phyloP scores from a whole-genome alignment of 2,888 invertebrate species.

The Noctuana brunneofusca region DNA sequence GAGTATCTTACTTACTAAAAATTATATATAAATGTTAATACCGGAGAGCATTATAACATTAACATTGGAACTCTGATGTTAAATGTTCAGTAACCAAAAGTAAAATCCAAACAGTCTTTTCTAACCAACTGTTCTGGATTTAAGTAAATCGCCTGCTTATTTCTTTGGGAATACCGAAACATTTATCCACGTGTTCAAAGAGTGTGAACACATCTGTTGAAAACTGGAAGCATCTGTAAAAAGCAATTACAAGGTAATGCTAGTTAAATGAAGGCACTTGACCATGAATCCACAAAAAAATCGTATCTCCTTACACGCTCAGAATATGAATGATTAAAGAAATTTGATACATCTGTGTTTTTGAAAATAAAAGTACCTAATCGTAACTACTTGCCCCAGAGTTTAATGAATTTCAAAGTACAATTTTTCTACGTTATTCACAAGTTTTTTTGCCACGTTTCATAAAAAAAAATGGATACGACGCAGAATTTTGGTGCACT shows the following conservation, averaged over 20 bases:
- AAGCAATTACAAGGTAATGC: slow-evolving; percentile 58
- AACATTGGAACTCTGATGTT: too few species aligned
- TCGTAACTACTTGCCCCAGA: background rate
- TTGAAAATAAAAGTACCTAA: slow-evolving; percentile 14
- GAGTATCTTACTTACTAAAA: too few species aligned
- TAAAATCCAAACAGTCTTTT: too few species aligned
- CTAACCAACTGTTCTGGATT: too few species aligned
- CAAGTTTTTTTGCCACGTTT: slow-evolving; percentile 9
- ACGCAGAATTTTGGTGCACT: slow-evolving; percentile 12
- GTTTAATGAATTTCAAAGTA: background rate
- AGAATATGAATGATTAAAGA: slow-evolving; percentile 59
- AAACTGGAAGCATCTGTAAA: slow-evolving; percentile 46
- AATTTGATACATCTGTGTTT: slow-evolving; percentile 54
- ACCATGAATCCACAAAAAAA: slow-evolving; percentile 62
- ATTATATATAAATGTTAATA: too few species aligned
- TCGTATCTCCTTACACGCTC: slow-evolving; percentile 61
- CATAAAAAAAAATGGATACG: slow-evolving; percentile 40
- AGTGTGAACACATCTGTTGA: slow-evolving; percentile 53
- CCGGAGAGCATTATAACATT: too few species aligned
- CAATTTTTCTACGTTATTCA: background rate
- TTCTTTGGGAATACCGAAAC: background rate
- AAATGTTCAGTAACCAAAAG: too few species aligned
- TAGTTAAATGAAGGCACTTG: slow-evolving; percentile 59
- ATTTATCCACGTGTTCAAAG: slow-evolving; percentile 25
- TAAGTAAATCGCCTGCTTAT: background rate